Conservation (phyloP, 2,797 vertebrate genomes). For the Siniperca obscura region DNA sequence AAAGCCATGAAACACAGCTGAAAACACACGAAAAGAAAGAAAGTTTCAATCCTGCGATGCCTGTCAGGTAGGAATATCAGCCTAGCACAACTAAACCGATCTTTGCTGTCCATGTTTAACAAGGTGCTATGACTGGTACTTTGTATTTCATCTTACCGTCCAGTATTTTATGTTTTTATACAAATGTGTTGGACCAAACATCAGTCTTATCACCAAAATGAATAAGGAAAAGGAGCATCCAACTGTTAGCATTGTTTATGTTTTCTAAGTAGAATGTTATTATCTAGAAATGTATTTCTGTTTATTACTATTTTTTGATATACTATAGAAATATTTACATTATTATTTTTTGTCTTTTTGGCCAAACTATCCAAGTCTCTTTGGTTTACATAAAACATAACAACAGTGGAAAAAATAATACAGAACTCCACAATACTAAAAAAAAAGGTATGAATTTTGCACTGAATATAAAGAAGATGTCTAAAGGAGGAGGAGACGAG, state of each 20-base stretch:
- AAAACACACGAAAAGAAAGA: constrained; percentile 7
- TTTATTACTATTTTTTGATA: constrained; percentile 71
- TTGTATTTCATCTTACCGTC: constrained; percentile 67
- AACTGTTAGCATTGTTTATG: constrained; percentile 67
- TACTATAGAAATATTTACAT: constrained; percentile 66
- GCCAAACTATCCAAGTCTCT: constrained; percentile 61
- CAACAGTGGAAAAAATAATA: constrained; percentile 24
- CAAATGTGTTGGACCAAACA: constrained; percentile 80
- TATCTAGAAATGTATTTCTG: constrained; percentile 74
- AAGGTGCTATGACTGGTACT: constrained; percentile 80
- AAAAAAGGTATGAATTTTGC: constrained; percentile 47
- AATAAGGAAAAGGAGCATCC: constrained; percentile 19
- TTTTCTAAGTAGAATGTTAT: constrained; percentile 75
- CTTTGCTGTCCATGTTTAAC: constrained; percentile 61
- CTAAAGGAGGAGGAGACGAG: constrained; percentile 8
- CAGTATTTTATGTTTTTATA: constrained; percentile 77
- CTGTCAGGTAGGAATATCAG: constrained; percentile 26
- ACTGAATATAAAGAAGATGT: constrained; percentile 58
- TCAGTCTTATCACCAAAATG: constrained; percentile 52
- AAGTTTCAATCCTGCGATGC: constrained; percentile 26
- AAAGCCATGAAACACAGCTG: constrained; percentile 36
- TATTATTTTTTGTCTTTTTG: constrained; percentile 57
- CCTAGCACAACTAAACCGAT: constrained; percentile 58
- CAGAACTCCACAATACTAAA: constrained; percentile 15
- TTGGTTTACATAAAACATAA: constrained; percentile 64